Evolutionary conservation across 2,888 invertebrate genomes (phyloP), one percentile per base, ranked within the genome.

Genomic region (Mactromeris polynyma): DNA sequence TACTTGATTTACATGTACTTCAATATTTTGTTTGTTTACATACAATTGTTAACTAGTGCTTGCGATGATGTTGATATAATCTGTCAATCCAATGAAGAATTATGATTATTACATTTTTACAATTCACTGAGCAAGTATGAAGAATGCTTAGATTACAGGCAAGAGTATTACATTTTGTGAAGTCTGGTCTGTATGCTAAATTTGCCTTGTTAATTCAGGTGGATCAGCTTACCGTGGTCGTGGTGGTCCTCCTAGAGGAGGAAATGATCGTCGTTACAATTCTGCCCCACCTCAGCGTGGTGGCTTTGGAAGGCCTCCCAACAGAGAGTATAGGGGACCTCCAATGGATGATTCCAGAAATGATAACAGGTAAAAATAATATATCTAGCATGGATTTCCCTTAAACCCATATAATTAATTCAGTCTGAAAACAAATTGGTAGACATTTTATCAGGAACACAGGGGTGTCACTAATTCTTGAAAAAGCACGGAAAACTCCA

Each of bases 251-350:
- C 73, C 84, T 17, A 36, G 90, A 31, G 86, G 89, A n/a, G 88
- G 88, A 11, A 79, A 90, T 81, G 93, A 94, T 73, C 90, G 94
- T 26, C 88, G 93, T 26, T 93, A 93, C 82, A 94, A 93, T 83
- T 94, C 94, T 11, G 94, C 95, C 14, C 94, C 95, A 33, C 94
- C 95, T 31, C 40, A 21, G 9, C 87, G 89, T 58, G 84, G 93
- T 64, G 93, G 92, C 7, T 93, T 92, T 91, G 92, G 93, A 51
- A 85, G 89, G 80, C 92, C 92, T 31, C 83, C 85, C 81, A 85
- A 82, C 58, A 92, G 94, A 89, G 92, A 93, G 7, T 87, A 79
- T 82, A 82, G 86, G 17, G 86, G 89, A 83, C 42, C 87, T 78
- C 81, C 64, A 7, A 33, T 33, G 33, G 81, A 81, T 77, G 88